These are phyloP conservation scores for Carassius auratus DNA, from an alignment of 2,113 vertebrate genomes.

Conservation along the genomic window DNA sequence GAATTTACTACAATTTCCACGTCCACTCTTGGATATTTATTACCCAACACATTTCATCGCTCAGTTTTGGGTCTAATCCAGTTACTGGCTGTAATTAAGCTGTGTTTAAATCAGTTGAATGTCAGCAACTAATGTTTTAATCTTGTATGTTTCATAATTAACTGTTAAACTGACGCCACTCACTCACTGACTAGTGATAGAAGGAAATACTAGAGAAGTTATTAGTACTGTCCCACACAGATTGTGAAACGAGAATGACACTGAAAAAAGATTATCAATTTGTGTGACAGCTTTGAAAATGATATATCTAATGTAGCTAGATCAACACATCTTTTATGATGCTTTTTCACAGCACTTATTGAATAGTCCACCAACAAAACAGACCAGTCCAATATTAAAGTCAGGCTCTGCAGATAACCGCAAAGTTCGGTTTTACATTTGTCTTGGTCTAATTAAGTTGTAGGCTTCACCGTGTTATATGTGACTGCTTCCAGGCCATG, in stretches of 20 bases:
- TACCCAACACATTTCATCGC: not conserved
- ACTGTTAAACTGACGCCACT: slow-evolving; percentile 65
- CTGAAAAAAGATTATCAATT: not conserved
- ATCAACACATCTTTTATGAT: not conserved
- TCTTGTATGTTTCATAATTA: slow-evolving; percentile 63
- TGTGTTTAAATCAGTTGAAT: not conserved
- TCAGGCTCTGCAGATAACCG: not conserved
- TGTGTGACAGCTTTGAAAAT: not conserved
- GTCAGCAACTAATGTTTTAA: slow-evolving; percentile 56
- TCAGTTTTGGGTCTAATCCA: not conserved
- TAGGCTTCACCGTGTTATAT: slow-evolving; percentile 57
- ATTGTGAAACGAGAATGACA: not conserved
- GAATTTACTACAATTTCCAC: not conserved
- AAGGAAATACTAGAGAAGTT: not conserved
- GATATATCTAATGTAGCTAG: not conserved
- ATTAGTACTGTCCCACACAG: slow-evolving; percentile 4
- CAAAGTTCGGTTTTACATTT: not conserved
- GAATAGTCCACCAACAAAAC: too few relatives aligned
- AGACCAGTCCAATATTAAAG: not conserved
- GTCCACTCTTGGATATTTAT: not conserved
- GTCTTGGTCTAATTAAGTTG: slow-evolving; percentile 34
- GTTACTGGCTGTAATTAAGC: not conserved
- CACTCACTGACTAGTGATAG: slow-evolving; percentile 35
- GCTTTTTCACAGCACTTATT: not conserved
- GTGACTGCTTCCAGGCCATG: slow-evolving; percentile 71